Base-by-base conservation (phyloP, 2,888 invertebrate species). In the Itoplectis maculator region DNA sequence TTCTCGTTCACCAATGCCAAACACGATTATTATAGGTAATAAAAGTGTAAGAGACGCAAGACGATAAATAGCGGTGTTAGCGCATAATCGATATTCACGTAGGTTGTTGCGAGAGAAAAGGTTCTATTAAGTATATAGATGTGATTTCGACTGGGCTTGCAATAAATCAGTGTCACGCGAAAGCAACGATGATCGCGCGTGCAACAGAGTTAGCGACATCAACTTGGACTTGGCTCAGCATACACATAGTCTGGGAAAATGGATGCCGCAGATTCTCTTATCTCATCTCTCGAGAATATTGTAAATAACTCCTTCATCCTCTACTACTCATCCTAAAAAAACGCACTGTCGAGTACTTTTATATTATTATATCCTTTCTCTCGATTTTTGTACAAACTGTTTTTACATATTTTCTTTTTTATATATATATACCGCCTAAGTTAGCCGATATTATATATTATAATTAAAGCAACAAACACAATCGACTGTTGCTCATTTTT, bases 301-400 rank as follows among this genome's bases (percentile, higher is more conserved):
- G 79, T 82, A 79, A 79, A 82, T 73, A 82, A 72, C 42, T 79
- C 42, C 85, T 88, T 86, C 87, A 88, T 89, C 73, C 79, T 72
- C 72, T 61, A 61, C 85, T 87, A 88, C 86, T 88, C 79, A 73
- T 79, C 51, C 76, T 73, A 73, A 75, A 81, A 66, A 47, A 51
- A 72, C 83, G 86, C 86, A 85, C 86, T 87, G 86, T 89, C 88
- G 85, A 90, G 87, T 88, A 88, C 88, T 87, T 89, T 88, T 89
- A 89, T 88, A 88, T 86, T 86, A 89, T 87, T 73, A 88, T 89
- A 88, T 89, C 90, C 90, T 90, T 90, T 90, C 90, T 91, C 89
- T 89, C 89, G 87, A 88, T 90, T 90, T 91, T 89, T 92, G 92
- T 92, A 92, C 92, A 92, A 92, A 92, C 89, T 92, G 91, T 92